Conservation (phyloP, 2,888 invertebrate species). For the Tuta absoluta region DNA sequence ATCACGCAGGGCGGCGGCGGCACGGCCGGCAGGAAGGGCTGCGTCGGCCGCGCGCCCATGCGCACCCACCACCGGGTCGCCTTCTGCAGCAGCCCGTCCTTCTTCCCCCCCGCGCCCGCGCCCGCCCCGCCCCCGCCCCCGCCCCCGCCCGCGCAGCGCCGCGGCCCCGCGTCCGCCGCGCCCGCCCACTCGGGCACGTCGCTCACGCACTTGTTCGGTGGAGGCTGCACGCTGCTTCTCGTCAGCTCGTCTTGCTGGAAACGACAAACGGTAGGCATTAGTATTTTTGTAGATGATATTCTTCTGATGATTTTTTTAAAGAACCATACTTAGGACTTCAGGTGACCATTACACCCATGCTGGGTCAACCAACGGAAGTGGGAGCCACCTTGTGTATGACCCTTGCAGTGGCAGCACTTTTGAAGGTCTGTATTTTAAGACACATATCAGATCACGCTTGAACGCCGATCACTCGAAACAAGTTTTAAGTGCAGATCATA, state of each 20-base stretch:
- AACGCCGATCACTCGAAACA: too few relatives aligned
- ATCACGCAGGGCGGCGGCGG: conserved; percentile 60
- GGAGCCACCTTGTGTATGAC: too few relatives aligned
- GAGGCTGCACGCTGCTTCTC: conserved; percentile 84
- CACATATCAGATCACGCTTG: too few relatives aligned
- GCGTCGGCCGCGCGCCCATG: conserved; percentile 71
- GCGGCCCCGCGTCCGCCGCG: conserved; percentile 47
- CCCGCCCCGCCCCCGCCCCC: conserved; percentile 40
- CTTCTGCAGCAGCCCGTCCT: conserved; percentile 78
- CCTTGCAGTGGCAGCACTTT: too few relatives aligned
- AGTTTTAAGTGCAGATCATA: too few relatives aligned
- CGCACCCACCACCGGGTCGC: conserved; percentile 79
- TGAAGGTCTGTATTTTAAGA: too few relatives aligned
- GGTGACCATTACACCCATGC: too few relatives aligned
- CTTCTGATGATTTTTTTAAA: too few relatives aligned
- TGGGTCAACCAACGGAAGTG: too few relatives aligned
- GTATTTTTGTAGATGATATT: background rate
- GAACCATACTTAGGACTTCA: too few relatives aligned
- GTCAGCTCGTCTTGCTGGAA: conserved; percentile 85
- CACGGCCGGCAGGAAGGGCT: conserved; percentile 58
- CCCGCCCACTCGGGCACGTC: conserved; percentile 83
- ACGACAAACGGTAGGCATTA: background rate
- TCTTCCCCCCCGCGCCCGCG: conserved; percentile 53
- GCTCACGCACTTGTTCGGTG: conserved; percentile 85
- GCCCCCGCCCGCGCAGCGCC: conserved; percentile 38